A percentile compares a stretch with the other conserved stretches of the same genome.
These are phyloP conservation scores for Catostomus latipinnis DNA, from an alignment of 2,797 vertebrate species.

Conservation along the genomic window DNA sequence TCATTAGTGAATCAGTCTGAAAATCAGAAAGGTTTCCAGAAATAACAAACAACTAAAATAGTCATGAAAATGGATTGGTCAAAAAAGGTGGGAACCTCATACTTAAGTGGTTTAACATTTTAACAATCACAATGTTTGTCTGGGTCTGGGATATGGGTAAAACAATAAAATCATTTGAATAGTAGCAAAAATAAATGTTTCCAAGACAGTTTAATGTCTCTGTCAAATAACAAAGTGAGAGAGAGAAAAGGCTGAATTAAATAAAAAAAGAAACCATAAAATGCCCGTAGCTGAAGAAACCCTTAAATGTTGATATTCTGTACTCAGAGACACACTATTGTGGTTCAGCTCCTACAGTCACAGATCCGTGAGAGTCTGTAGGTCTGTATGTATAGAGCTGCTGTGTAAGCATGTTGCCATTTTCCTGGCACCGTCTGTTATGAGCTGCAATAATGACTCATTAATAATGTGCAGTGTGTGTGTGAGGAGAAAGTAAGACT, in stretches of 20 bases:
- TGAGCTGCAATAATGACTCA: slow-evolving; percentile 67
- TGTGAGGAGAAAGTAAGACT: not conserved
- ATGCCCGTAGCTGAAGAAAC: not conserved
- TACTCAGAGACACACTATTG: slow-evolving; percentile 21
- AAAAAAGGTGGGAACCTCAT: too few relatives aligned
- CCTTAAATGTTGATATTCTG: slow-evolving; percentile 1
- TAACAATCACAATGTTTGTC: not conserved
- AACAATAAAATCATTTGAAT: too few relatives aligned
- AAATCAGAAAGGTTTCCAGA: too few relatives aligned
- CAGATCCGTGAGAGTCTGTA: not conserved
- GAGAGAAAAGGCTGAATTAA: too few relatives aligned
- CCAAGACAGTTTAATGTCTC: too few relatives aligned
- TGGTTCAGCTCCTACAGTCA: too few relatives aligned
- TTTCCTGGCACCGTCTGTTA: slow-evolving; percentile 47
- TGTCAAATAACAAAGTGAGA: too few relatives aligned
- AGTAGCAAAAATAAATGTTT: too few relatives aligned
- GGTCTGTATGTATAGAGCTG: slow-evolving; percentile 45
- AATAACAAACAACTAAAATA: too few relatives aligned
- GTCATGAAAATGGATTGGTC: too few relatives aligned
- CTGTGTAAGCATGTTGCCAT: slow-evolving; percentile 62
- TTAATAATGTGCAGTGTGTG: slow-evolving; percentile 69
- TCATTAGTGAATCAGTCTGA: too few relatives aligned
- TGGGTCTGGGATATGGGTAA: not conserved
- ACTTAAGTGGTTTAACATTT: too few relatives aligned
- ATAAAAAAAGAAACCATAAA: not conserved